Evolutionary conservation across 1,140 invertebrate genomes (phyloP).

Genomic region (Habropoda laboriosa): DNA sequence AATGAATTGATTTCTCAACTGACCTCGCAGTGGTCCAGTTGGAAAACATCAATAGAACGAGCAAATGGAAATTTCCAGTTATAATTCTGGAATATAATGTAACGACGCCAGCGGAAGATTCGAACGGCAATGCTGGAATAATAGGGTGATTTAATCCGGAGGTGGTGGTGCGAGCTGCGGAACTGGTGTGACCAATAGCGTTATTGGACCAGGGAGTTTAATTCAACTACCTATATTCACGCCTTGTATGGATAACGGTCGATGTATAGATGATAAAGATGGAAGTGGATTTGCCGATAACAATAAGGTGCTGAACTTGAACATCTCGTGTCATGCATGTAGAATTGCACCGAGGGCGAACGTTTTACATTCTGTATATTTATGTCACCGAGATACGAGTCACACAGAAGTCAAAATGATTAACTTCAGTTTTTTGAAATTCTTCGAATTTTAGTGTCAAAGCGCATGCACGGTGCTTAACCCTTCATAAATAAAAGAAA

Average conservation of each 20-base stretch:
- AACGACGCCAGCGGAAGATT: slow-evolving; percentile 31
- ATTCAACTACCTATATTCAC: slow-evolving; percentile 36
- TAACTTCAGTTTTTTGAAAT: no score
- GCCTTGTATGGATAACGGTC: slow-evolving; percentile 22
- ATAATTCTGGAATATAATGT: slow-evolving; percentile 50
- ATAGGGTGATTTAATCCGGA: slow-evolving; percentile 63
- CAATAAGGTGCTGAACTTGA: neutral
- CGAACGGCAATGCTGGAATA: slow-evolving; percentile 45
- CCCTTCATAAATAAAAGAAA: no score
- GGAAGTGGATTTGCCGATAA: neutral
- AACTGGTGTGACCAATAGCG: slow-evolving; percentile 55
- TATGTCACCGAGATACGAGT: neutral
- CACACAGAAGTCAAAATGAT: no score
- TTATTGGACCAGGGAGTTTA: slow-evolving; percentile 45
- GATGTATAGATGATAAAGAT: slow-evolving; percentile 1
- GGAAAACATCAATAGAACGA: neutral
- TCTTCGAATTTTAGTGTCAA: no score
- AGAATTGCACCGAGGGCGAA: neutral
- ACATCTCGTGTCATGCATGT: no score
- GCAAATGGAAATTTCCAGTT: slow-evolving; percentile 46
- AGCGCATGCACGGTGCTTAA: no score
- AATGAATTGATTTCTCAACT: neutral
- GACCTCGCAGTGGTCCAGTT: no score
- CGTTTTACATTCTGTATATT: neutral
- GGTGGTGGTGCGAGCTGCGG: slow-evolving; percentile 50